Evolutionary conservation across 2,113 vertebrate genomes (phyloP).

Genomic region (Cranoglanis bouderius): DNA sequence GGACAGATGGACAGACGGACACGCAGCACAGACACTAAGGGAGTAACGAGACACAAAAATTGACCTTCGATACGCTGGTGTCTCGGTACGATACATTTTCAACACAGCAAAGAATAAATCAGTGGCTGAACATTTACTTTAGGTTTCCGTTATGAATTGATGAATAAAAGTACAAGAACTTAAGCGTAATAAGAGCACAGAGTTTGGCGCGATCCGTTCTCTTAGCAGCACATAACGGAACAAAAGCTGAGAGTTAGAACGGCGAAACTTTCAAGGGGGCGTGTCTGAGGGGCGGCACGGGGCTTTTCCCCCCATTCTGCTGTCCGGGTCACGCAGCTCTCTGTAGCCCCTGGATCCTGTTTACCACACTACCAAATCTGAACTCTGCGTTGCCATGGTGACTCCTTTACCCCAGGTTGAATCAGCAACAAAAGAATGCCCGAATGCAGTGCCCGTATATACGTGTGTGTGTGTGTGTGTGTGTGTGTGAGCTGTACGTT

Average conservation of each 20-base stretch:
- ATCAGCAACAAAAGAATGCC: background rate
- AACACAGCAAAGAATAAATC: background rate
- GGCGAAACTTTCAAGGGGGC: too few relatives aligned
- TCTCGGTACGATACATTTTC: background rate
- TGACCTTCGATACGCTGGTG: background rate
- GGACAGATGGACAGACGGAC: background rate
- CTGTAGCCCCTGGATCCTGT: background rate
- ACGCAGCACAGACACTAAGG: background rate
- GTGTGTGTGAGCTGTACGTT: background rate
- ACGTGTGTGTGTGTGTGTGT: background rate
- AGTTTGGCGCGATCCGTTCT: background rate
- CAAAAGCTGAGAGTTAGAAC: background rate
- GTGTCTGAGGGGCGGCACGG: background rate
- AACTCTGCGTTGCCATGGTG: background rate
- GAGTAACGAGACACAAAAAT: background rate
- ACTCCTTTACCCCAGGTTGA: background rate
- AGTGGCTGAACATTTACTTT: background rate
- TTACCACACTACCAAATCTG: background rate
- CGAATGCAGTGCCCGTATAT: too few relatives aligned
- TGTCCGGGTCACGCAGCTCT: background rate
- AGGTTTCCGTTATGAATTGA: background rate
- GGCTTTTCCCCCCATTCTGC: background rate
- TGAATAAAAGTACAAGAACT: background rate
- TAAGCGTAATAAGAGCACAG: background rate
- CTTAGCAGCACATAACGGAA: background rate